A percentile compares a stretch with the other conserved stretches of the same genome.
Conservation (phyloP, 2,797 vertebrate species). For the Monodelphis domestica region DNA sequence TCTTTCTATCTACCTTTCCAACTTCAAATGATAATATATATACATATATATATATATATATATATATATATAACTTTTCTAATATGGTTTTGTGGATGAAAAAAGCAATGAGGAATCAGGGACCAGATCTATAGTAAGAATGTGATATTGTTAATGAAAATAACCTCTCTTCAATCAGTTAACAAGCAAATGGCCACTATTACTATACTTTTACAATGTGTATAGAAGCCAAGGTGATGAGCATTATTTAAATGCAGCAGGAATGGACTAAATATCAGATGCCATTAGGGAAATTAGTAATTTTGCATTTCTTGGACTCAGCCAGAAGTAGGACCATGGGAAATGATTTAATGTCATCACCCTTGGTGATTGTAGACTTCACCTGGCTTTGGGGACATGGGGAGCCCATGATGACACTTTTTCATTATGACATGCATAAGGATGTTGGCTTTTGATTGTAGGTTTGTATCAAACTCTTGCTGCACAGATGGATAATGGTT, state of each 20-base stretch:
- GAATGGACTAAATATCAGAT: conserved; percentile 10
- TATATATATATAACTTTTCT: neutral
- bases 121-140: neutral
- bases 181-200: conserved; percentile 7
- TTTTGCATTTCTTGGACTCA: conserved; percentile 33
- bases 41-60: neutral
- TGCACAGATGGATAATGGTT: conserved; percentile 85
- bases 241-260: neutral
- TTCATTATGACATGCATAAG: conserved; percentile 22
- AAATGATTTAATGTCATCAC: neutral
- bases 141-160: conserved; percentile 36
- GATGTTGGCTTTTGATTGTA: conserved; percentile 68
- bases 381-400: conserved; percentile 4
- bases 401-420: neutral
- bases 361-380: neutral
- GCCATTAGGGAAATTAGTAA: conserved; percentile 25
- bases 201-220: conserved; percentile 1
- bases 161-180: neutral
- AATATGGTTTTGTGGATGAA: neutral
- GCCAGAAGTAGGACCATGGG: conserved; percentile 4
- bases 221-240: neutral
- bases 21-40: neutral
- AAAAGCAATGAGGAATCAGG: neutral
- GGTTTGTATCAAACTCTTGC: conserved; percentile 81
- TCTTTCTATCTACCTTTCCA: neutral